phyloP scores from a whole-genome alignment of 2,797 vertebrate species.

The Eremophila alpestris region DNA sequence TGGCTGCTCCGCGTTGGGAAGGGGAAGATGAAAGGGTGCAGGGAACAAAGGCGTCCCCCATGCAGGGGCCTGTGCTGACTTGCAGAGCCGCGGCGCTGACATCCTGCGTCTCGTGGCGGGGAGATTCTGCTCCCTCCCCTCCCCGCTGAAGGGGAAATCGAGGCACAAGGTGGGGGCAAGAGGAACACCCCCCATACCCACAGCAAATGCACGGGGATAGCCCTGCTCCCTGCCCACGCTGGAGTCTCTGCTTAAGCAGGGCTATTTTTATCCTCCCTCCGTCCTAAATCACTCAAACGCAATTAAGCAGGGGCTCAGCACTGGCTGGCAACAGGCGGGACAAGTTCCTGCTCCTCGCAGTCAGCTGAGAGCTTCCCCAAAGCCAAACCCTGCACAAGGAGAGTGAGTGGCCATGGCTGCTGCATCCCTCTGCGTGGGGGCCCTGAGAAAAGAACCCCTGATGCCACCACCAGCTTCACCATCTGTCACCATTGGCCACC shows the following conservation, averaged over 20 bases:
- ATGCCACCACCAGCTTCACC: slow-evolving; percentile 8
- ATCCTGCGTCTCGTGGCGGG: background rate
- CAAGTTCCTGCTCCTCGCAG: background rate
- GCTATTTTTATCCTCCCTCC: background rate
- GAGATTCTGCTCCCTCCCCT: background rate
- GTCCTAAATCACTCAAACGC: background rate
- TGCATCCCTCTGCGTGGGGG: background rate
- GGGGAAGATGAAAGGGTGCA: slow-evolving; percentile 46
- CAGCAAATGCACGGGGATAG: background rate
- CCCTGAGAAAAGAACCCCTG: background rate
- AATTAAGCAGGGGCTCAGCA: background rate
- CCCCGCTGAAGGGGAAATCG: background rate
- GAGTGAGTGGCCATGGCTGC: background rate
- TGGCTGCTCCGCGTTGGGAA: background rate
- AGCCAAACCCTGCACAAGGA: background rate
- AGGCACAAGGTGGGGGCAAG: background rate
- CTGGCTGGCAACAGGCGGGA: background rate
- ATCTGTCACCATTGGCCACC: slow-evolving; percentile 68
- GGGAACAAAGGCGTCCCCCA: slow-evolving; percentile 19
- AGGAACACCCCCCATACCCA: fast-evolving
- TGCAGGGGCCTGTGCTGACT: background rate
- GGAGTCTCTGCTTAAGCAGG: background rate
- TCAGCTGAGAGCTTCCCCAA: background rate
- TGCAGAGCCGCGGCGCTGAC: background rate
- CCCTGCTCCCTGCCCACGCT: background rate